phyloP scores from a whole-genome alignment of 2,797 vertebrate species.

The Cephalopachus bancanus region DNA sequence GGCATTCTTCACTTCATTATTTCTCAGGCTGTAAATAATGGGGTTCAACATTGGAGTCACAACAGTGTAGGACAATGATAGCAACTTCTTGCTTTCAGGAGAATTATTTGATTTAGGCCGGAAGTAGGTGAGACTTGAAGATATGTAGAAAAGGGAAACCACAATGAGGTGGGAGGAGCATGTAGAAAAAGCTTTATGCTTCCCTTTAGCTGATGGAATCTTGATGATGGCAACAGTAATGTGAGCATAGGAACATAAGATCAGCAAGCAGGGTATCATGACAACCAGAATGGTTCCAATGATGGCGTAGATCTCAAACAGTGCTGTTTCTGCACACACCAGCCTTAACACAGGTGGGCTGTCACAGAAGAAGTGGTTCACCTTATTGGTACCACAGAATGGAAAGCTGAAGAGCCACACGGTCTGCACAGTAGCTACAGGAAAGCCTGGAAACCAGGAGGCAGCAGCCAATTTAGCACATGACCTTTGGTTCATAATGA shows the following conservation, averaged over 20 bases:
- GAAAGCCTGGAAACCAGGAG: no score
- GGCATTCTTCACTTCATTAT: slow-evolving; percentile 61
- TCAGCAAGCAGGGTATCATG: slow-evolving; percentile 74
- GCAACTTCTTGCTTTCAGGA: slow-evolving; percentile 70
- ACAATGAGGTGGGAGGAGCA: slow-evolving; percentile 74
- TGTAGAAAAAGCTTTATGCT: no score
- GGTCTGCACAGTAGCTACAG: no score
- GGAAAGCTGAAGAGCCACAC: no score
- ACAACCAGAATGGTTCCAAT: slow-evolving; percentile 68
- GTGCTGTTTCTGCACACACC: slow-evolving; percentile 78
- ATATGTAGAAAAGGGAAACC: slow-evolving; percentile 77
- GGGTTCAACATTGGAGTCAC: slow-evolving; percentile 81
- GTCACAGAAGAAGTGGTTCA: no score
- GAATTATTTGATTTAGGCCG: slow-evolving; percentile 73
- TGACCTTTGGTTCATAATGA: no score
- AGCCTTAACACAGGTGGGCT: slow-evolving; percentile 71
- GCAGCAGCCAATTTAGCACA: no score
- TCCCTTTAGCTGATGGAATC: slow-evolving; percentile 61
- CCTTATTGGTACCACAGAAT: no score
- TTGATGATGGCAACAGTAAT: slow-evolving; percentile 71
- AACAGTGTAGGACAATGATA: slow-evolving; percentile 77
- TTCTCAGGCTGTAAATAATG: slow-evolving; percentile 47
- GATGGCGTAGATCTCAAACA: slow-evolving; percentile 76
- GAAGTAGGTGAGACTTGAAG: slow-evolving; percentile 68
- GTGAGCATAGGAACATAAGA: slow-evolving; percentile 71